A percentile compares a stretch with the other conserved stretches of the same genome.
Conservation (phyloP, 2,888 invertebrate species). For the Platycheirus rosarum region DNA sequence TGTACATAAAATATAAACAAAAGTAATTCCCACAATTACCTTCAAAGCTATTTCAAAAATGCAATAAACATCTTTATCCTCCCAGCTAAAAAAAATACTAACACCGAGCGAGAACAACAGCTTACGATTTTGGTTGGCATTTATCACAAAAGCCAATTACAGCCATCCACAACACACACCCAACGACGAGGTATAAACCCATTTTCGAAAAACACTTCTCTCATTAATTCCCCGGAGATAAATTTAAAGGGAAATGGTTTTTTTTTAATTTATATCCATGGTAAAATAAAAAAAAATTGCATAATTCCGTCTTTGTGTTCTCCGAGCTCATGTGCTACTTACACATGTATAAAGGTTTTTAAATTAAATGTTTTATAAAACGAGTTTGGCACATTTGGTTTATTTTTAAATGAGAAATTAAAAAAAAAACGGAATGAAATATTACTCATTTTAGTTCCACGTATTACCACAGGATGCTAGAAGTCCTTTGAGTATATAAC, state of each 20-base stretch:
- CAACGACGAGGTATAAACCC: slow-evolving; percentile 16
- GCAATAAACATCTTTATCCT: no score
- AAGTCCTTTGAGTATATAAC: neutral
- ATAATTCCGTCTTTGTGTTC: neutral
- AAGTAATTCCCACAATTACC: no score
- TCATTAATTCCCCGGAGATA: slow-evolving; percentile 51
- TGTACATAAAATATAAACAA: no score
- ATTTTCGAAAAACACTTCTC: slow-evolving; percentile 38
- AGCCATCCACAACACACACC: no score
- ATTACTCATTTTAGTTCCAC: slow-evolving; percentile 22
- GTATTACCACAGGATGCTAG: no score
- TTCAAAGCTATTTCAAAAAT: no score
- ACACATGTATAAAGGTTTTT: slow-evolving; percentile 31
- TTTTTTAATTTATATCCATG: slow-evolving; percentile 27
- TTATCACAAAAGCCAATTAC: slow-evolving; percentile 29
- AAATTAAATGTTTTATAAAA: slow-evolving; percentile 65
- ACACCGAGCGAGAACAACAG: no score
- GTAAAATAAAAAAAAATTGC: neutral
- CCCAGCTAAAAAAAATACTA: no score
- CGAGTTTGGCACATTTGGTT: slow-evolving; percentile 42
- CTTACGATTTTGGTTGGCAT: neutral
- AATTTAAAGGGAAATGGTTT: slow-evolving; percentile 67
- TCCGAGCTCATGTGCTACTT: no score
- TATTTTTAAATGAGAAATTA: slow-evolving; percentile 51
- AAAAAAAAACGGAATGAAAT: slow-evolving; percentile 8